Evolutionary conservation across 2,888 invertebrate genomes (phyloP), one percentile per base, ranked within the genome.

Genomic region (Ormyrus pomaceus): DNA sequence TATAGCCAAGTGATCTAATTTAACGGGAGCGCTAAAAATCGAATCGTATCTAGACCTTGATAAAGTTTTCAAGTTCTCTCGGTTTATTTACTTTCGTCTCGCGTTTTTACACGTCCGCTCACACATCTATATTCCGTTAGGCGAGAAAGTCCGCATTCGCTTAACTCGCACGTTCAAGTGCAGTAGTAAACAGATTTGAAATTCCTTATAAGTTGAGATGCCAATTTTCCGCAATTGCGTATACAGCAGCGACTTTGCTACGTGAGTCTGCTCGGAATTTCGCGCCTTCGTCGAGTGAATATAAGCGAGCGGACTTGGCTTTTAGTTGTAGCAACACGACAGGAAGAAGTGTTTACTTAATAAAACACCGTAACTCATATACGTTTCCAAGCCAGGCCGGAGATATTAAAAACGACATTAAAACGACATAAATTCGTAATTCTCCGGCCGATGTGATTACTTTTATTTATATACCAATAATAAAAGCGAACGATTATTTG

Each of bases 181-280:
- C 65, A 58, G 55, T 34, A 4, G 34, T 75, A 75, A 76, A 72
- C 77, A 70, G 53, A 80, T 80, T 80, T 77, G 73, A 77, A 72
- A 80, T 77, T 71, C 71, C 79, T 76, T 80, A 66, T 71, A 80
- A 61, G 79, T 58, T 70, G 59, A 56, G 46, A 70, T 61, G 71
- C 61, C 71, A 76, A 80, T 80, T 76, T 77, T 13, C 4, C 10
- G 65, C 70, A 61, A 70, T 71, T 55, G 62, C 75, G 5, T 6
- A 66, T 34, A 34, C 34, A 34, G 4, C 34, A 4, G 34, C 64
- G 55, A 34, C 34, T 50, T 8, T 50, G 50, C 7, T 77, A 65
- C 58, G 69, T 45, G 70, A 71, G 72, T 19, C 62, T 56, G 19
- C 61, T n/a, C 34, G 56, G 58, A 62, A 46, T n/a, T 55, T 58